Evolutionary conservation across 2,797 vertebrate genomes (phyloP).

Genomic region (Lycodopsis pacificus): DNA sequence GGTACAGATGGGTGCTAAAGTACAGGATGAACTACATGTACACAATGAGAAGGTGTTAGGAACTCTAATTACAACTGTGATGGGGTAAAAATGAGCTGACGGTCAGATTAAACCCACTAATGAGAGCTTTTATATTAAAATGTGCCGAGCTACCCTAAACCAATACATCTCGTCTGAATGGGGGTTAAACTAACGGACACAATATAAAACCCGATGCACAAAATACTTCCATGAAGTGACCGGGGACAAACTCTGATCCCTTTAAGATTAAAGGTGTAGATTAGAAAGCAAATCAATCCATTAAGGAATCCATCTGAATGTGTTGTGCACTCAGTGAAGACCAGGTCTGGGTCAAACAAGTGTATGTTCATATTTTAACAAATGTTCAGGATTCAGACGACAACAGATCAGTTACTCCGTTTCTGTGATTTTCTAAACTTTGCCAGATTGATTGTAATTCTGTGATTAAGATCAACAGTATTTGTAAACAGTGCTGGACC

Average conservation of each 20-base stretch:
- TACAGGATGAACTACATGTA: not conserved
- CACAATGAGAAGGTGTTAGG: not conserved
- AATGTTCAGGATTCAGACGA: not conserved
- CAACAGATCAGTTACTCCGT: not conserved
- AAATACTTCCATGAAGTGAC: slow-evolving; percentile 22
- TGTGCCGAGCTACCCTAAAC: not conserved
- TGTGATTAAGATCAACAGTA: not conserved
- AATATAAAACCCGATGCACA: slow-evolving; percentile 10
- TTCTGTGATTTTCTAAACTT: not conserved
- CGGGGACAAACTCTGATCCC: not conserved
- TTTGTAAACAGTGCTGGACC: slow-evolving; percentile 6
- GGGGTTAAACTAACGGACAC: not conserved
- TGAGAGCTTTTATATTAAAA: not conserved
- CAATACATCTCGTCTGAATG: not conserved
- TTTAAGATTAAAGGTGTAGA: not conserved
- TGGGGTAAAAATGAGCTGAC: not conserved
- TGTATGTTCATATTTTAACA: not conserved
- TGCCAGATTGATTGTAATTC: not conserved
- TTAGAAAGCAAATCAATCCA: slow-evolving; percentile 3
- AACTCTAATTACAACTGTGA: not conserved
- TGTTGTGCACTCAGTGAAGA: slow-evolving; percentile 28
- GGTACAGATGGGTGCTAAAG: not conserved
- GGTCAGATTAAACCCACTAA: not conserved
- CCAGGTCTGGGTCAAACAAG: slow-evolving; percentile 41
- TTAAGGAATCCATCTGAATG: not conserved